These are phyloP conservation scores for Drosophila seguyi DNA, from an alignment of 1,140 invertebrate genomes.

Conservation along the genomic window DNA sequence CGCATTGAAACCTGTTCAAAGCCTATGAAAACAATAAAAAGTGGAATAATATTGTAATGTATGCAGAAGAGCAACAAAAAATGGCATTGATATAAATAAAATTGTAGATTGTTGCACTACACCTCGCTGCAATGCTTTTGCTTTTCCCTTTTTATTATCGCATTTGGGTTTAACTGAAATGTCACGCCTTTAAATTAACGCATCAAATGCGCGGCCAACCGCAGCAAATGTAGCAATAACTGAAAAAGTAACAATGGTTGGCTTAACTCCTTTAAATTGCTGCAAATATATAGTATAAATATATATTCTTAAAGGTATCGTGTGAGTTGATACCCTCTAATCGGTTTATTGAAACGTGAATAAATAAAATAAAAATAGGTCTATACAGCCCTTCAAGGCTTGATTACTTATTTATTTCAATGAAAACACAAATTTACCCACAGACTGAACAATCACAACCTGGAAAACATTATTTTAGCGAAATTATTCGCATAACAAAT, in stretches of 20 bases:
- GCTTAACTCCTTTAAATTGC: conserved; percentile 17
- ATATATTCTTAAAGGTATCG: conserved; percentile 3
- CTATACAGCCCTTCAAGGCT: background rate
- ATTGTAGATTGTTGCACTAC: conserved; percentile 45
- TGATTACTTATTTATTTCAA: background rate
- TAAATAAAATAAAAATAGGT: background rate
- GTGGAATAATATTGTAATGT: conserved; percentile 42
- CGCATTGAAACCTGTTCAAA: conserved; percentile 19
- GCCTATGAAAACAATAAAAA: conserved; percentile 49
- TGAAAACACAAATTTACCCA: background rate
- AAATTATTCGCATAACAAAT: conserved; percentile 14
- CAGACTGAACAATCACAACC: background rate
- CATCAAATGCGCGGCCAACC: conserved; percentile 64
- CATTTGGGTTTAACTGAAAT: conserved; percentile 69
- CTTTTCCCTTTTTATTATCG: conserved; percentile 41
- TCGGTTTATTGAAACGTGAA: background rate
- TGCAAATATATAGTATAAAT: background rate
- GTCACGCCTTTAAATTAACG: conserved; percentile 72
- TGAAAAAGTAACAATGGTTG: conserved; percentile 15
- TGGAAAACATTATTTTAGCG: background rate
- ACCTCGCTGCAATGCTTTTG: conserved; percentile 11
- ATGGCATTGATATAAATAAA: conserved; percentile 65
- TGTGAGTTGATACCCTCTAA: conserved; percentile 6
- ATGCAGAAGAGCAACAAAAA: conserved; percentile 29
- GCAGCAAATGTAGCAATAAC: conserved; percentile 55